phyloP scores from a whole-genome alignment of 2,797 vertebrate genomes.

The Fundulus diaphanus region DNA sequence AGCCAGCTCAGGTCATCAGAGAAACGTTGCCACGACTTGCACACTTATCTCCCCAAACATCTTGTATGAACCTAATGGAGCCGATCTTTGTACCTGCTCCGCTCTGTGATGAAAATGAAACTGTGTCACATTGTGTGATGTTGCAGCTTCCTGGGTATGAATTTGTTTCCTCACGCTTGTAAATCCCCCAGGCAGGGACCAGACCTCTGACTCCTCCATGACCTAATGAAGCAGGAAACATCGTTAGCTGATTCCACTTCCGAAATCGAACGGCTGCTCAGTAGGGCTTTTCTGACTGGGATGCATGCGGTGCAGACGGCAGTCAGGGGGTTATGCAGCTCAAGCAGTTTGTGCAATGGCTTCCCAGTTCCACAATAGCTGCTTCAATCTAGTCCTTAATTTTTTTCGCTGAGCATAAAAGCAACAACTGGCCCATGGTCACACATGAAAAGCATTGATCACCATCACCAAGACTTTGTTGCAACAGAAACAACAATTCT shows the following conservation, averaged over 20 bases:
- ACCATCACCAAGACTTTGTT: constrained; percentile 45
- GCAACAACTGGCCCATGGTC: constrained; percentile 39
- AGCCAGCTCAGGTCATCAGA: constrained; percentile 34
- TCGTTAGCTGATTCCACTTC: constrained; percentile 63
- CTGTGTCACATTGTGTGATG: constrained; percentile 85
- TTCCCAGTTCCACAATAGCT: constrained; percentile 18
- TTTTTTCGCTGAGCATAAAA: constrained; percentile 25
- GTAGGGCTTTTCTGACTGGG: constrained; percentile 44
- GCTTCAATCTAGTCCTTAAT: constrained; percentile 23
- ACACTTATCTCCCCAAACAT: constrained; percentile 42
- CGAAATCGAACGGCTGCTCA: constrained; percentile 60
- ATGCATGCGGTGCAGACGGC: constrained; percentile 24
- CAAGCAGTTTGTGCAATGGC: constrained; percentile 13
- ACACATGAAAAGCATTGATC: constrained; percentile 49
- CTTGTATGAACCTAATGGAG: constrained; percentile 22
- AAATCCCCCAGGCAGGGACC: constrained; percentile 90
- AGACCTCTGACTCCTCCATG: constrained; percentile 89
- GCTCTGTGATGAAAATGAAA: constrained; percentile 84
- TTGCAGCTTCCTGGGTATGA: constrained; percentile 83
- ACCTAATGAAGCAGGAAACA: constrained; percentile 83
- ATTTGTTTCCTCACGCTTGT: constrained; percentile 93
- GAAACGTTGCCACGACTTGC: constrained; percentile 21
- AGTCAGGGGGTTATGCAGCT: constrained; percentile 6
- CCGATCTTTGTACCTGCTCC: constrained; percentile 82
- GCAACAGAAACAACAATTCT: constrained; percentile 50